Percentiles rank a stretch among this genome's conserved stretches.
Evolutionary conservation across 2,113 vertebrate genomes (phyloP).

Genomic region (Myotis davidii): DNA sequence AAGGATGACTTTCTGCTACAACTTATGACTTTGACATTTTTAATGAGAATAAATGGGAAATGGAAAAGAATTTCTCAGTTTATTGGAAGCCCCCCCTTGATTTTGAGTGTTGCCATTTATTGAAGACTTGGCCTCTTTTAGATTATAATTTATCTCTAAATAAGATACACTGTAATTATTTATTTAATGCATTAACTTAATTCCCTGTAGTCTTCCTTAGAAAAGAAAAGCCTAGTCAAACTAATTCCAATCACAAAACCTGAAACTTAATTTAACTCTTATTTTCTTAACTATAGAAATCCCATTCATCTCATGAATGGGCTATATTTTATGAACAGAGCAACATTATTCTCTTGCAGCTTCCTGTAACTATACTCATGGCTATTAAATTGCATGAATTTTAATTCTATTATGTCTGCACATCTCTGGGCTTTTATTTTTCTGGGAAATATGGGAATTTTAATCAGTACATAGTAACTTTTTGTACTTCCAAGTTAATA

Average conservation of each 20-base stretch:
- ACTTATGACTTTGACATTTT: slow-evolving; percentile 67
- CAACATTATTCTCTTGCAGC: slow-evolving; percentile 83
- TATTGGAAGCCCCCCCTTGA: slow-evolving; percentile 18
- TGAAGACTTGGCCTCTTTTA: slow-evolving; percentile 67
- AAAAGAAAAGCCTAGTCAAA: slow-evolving; percentile 79
- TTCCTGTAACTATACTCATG: slow-evolving; percentile 84
- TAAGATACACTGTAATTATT: slow-evolving; percentile 67
- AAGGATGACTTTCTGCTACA: slow-evolving; percentile 71
- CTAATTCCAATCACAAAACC: slow-evolving; percentile 76
- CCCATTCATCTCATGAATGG: slow-evolving; percentile 83
- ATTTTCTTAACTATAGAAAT: slow-evolving; percentile 83
- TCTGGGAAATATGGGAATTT: slow-evolving; percentile 73
- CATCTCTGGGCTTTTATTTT: slow-evolving; percentile 86
- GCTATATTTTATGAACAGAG: slow-evolving; percentile 83
- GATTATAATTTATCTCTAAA: slow-evolving; percentile 68
- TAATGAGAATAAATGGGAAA: slow-evolving; percentile 58
- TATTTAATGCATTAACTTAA: slow-evolving; percentile 60
- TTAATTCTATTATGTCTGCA: slow-evolving; percentile 87
- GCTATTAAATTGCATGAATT: slow-evolving; percentile 86
- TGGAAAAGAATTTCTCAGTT: slow-evolving; percentile 55
- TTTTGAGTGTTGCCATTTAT: slow-evolving; percentile 53
- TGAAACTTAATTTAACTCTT: slow-evolving; percentile 73
- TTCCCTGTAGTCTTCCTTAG: slow-evolving; percentile 66
- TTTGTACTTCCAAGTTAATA: slow-evolving; percentile 60
- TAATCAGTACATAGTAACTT: neutral